These are phyloP conservation scores for Cybosia mesomella DNA, from an alignment of 2,888 invertebrate genomes.

Conservation along the genomic window DNA sequence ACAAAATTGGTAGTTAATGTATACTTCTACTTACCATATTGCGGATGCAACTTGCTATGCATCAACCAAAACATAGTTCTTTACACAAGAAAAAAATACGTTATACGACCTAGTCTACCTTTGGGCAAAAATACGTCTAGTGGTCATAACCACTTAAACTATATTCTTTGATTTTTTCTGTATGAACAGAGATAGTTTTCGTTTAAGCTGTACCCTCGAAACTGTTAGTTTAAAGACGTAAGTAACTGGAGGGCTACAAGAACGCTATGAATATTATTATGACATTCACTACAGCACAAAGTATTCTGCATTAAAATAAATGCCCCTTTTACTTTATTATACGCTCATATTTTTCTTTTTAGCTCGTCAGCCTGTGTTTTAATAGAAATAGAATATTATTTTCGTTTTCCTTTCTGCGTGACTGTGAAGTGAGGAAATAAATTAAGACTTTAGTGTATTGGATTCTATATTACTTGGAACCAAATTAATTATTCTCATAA, in stretches of 20 bases:
- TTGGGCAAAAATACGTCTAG: too few species aligned
- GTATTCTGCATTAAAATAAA: constrained; percentile 44
- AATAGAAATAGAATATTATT: constrained; percentile 33
- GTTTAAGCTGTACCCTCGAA: neutral
- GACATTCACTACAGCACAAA: constrained; percentile 37
- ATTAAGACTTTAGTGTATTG: constrained; percentile 19
- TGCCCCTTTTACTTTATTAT: constrained; percentile 30
- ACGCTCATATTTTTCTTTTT: constrained; percentile 36
- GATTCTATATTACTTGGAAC: constrained; percentile 20
- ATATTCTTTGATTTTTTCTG: neutral
- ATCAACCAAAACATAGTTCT: neutral
- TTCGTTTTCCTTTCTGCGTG: constrained; percentile 17
- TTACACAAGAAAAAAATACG: neutral
- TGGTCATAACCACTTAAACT: too few species aligned
- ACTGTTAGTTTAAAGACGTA: constrained; percentile 29
- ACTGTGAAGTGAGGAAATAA: constrained; percentile 17
- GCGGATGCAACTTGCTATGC: neutral
- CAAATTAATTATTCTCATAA: constrained; percentile 23
- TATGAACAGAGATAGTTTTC: neutral
- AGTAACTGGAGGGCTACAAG: constrained; percentile 30
- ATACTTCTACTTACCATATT: neutral
- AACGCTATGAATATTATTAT: constrained; percentile 49
- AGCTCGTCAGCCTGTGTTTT: constrained; percentile 32
- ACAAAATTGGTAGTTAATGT: neutral
- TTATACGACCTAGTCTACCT: too few species aligned